Base-by-base conservation (phyloP, 1,140 invertebrate genomes). In the Drosophila arizonae region DNA sequence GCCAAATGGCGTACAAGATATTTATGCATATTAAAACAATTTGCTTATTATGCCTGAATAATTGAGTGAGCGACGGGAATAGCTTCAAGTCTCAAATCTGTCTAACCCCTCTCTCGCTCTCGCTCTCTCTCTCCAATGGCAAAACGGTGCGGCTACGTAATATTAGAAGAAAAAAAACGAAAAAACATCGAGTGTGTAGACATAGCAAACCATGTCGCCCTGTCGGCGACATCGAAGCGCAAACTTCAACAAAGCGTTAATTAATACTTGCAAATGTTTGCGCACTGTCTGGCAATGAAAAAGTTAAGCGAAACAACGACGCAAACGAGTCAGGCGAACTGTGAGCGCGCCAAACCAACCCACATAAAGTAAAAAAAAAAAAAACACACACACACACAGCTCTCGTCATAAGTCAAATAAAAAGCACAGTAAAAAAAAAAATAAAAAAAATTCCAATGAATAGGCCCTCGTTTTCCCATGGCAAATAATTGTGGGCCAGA, bases 1-100 rank as follows among this genome's bases (percentile, higher is more conserved):
- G 84, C 84, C 79, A 88, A 87, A 82, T 88, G 84, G 79, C 79
- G 84, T 89, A 88, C 84, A 88, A 88, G 84, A 88, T 88, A 88
- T 88, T 88, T 88, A 88, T 88, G 84, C 85, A 88, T 88, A 88
- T 88, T 88, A 88, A 88, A 88, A 88, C 84, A 88, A 88, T 88
- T 88, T 88, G 85, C 84, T 88, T 88, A 88, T 88, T 88, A 88
- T 88, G 85, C 84, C 85, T 88, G 85, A 88, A 88, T 88, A 88
- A 88, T 88, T 88, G 84, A 88, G 84, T 84, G 80, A 71, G 75
- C 76, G 69, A 55, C 68, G 57, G 55, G 57, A 65, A 72, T 63
- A 65, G 39, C 50, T 36, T 6, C 52, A 8, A 33, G 17, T 51
- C 17, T 60, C 9, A 26, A 11, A 13, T 28, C 50, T 41, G 9